Evolutionary conservation across 2,888 invertebrate genomes (phyloP), one percentile per base, ranked within the genome.

Genomic region (Epinotia nisella): DNA sequence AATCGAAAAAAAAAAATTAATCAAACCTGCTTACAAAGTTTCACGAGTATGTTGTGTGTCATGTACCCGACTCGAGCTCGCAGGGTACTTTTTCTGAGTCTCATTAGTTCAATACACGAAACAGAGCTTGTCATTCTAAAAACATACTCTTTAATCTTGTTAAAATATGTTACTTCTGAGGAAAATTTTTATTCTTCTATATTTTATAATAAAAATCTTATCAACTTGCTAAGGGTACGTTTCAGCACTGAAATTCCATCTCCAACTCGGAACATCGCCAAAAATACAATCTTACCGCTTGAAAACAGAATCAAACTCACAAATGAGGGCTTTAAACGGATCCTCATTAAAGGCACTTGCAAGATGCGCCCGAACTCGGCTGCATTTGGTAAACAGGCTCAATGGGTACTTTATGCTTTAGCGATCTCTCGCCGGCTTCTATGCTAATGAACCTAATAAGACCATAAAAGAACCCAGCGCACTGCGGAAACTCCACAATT

Each of bases 391-490:
- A 62, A 45, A 62, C 49, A 62, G 62, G n/a, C 29, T 29, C 61
- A 24, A 58, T 58, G 29, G 15, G 29, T 59, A 35, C 35, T 59
- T 49, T 59, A 24, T 62, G 61, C 62, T 58, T 29, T 24, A 61
- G 61, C 45, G 61, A 61, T 66, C 39, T n/a, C 58, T 29, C n/a
- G 51, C n/a, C 64, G 29, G 17, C 29, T 35, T 17, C 53, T 45
- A 65, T 62, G 62, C 55, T 70, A 70, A 62, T 70, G 62, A 35
- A 24, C 59, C 59, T 19, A 71, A 71, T 64, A 64, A 70, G 70
- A 17, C 61, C n/a, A 49, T 35, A 55, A 66, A 53, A 55, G 67
- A 62, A 53, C 24, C 55, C 21, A 29, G 66, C 45, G 62, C 70
- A 64, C 17, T 64, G 64, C 41, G 62, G 55, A 45, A 19, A 41